Percentiles rank a stretch among this genome's conserved stretches.
Conservation (phyloP, 2,113 vertebrate genomes). For the Engystomops pustulosus region DNA sequence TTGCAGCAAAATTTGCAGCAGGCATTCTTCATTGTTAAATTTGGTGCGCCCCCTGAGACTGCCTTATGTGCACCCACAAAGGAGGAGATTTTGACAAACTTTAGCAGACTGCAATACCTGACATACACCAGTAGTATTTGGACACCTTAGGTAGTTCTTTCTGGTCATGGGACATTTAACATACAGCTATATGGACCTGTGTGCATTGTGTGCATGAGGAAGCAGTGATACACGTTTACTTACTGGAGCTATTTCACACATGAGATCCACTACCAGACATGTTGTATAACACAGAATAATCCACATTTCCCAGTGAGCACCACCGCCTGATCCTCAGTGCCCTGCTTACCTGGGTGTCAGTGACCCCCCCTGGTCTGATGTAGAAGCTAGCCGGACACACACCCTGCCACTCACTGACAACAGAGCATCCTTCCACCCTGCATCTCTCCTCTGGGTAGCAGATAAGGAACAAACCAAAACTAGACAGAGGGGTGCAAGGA, state of each 20-base stretch:
- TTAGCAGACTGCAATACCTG: neutral
- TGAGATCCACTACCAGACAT: slow-evolving; percentile 21
- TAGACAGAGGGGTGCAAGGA: neutral
- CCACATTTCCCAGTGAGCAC: neutral
- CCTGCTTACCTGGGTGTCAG: slow-evolving; percentile 44
- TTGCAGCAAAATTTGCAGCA: too few relatives aligned
- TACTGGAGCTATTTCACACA: slow-evolving; percentile 15
- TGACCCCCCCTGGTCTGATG: slow-evolving; percentile 38
- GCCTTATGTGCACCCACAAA: neutral
- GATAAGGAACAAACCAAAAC: slow-evolving; percentile 21
- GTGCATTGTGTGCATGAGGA: neutral
- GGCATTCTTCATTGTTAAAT: neutral
- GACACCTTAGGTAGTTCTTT: neutral
- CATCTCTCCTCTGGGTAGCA: slow-evolving; percentile 53
- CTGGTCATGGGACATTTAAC: too few relatives aligned
- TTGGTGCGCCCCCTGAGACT: neutral
- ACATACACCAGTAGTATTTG: neutral
- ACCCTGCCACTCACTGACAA: slow-evolving; percentile 54
- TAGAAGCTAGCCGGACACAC: slow-evolving; percentile 32
- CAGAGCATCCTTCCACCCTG: slow-evolving; percentile 48
- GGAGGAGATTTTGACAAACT: too few relatives aligned
- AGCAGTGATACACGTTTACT: neutral
- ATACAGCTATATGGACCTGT: neutral
- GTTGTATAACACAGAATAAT: neutral
- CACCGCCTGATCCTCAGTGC: neutral